Conservation (phyloP, 2,113 vertebrate genomes). For the Anoplopoma fimbria region DNA sequence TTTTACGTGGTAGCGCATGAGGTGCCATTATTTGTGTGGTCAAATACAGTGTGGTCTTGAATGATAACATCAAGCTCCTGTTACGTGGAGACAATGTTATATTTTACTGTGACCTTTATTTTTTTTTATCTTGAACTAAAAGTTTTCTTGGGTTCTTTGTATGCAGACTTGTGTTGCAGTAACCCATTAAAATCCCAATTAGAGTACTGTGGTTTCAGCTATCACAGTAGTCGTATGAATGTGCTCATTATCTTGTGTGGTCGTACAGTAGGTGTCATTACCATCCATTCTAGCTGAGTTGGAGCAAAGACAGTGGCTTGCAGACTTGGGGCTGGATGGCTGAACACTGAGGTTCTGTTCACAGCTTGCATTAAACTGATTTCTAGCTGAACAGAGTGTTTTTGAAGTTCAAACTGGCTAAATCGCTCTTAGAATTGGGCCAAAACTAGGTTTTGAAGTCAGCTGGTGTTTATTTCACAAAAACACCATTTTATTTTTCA, state of each 20-base stretch:
- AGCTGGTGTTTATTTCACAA: slow-evolving; percentile 37
- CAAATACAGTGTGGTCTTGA: slow-evolving; percentile 59
- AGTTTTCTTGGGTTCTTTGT: slow-evolving; percentile 17
- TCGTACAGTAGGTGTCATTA: slow-evolving; percentile 56
- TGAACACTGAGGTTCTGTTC: slow-evolving; percentile 59
- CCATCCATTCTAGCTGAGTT: slow-evolving; percentile 39
- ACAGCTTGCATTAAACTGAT: slow-evolving; percentile 44
- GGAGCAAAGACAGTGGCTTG: slow-evolving; percentile 34
- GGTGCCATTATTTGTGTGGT: slow-evolving; percentile 64
- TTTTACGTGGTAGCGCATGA: slow-evolving; percentile 47
- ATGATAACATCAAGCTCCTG: slow-evolving; percentile 61
- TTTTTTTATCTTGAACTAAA: slow-evolving; percentile 2
- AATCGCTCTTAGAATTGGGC: slow-evolving; percentile 15
- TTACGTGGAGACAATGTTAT: slow-evolving; percentile 18
- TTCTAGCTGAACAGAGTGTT: slow-evolving; percentile 29
- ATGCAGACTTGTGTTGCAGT: slow-evolving; percentile 34
- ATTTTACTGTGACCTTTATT: slow-evolving; percentile 38
- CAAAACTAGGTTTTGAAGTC: slow-evolving; percentile 27
- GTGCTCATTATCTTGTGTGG: slow-evolving; percentile 66
- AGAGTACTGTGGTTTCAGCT: slow-evolving; percentile 41
- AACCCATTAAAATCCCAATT: slow-evolving; percentile 64
- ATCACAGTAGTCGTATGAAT: slow-evolving; percentile 51
- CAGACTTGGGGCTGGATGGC: slow-evolving; percentile 31
- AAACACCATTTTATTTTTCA: slow-evolving; percentile 23
- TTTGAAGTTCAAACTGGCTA: slow-evolving; percentile 39